A percentile compares a stretch with the other conserved stretches of the same genome.
Evolutionary conservation across 2,797 vertebrate genomes (phyloP).

Genomic region (Pseudotriccus pelzelni): DNA sequence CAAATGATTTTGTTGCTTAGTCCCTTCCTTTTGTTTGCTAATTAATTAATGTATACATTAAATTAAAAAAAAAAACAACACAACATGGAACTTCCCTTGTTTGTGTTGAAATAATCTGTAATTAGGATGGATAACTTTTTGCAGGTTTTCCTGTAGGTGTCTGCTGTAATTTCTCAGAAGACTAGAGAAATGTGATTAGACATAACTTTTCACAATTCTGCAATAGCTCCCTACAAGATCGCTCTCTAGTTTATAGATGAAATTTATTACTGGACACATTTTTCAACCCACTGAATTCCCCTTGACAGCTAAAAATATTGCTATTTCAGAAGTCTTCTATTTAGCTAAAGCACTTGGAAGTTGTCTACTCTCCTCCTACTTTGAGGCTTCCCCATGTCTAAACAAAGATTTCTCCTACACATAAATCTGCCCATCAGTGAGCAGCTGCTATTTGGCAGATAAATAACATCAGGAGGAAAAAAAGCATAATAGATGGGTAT

Average conservation of each 20-base stretch:
- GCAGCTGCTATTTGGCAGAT: not conserved
- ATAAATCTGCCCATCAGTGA: not conserved
- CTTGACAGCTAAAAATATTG: not conserved
- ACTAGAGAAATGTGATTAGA: not conserved
- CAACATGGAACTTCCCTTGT: not conserved
- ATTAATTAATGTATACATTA: slow-evolving; percentile 2
- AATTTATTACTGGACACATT: slow-evolving; percentile 24
- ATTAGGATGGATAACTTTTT: not conserved
- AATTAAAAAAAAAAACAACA: not conserved
- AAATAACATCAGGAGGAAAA: not conserved
- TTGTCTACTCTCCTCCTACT: slow-evolving; percentile 10
- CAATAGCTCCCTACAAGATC: not conserved
- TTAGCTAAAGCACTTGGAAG: not conserved
- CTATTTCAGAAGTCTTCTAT: slow-evolving; percentile 6
- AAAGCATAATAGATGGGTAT: not conserved
- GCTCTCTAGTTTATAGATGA: not conserved
- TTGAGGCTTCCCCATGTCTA: not conserved
- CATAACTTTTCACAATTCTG: not conserved
- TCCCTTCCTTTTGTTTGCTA: not conserved
- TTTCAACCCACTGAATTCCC: not conserved
- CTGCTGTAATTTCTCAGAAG: not conserved
- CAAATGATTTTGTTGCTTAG: not conserved
- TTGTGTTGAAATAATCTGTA: not conserved
- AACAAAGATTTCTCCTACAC: slow-evolving; percentile 4
- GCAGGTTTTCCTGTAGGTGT: not conserved